Conservation (phyloP, 2,888 invertebrate species). For the Megastigmus dorsalis region DNA sequence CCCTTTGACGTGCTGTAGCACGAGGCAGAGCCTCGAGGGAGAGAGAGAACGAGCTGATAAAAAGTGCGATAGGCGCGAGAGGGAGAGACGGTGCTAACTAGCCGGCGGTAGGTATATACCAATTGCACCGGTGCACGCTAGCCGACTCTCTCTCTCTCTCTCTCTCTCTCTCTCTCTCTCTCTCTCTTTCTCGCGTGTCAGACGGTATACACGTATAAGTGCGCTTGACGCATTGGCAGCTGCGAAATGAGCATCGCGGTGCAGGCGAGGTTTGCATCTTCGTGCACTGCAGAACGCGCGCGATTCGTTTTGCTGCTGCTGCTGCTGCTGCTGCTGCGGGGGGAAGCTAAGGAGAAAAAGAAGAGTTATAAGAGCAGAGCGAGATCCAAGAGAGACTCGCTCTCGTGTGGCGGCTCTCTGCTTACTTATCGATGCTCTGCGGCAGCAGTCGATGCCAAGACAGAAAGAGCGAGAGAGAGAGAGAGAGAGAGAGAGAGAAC, state of each 20-base stretch:
- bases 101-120: constrained; percentile 40
- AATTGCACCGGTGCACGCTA: constrained; percentile 46
- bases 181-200: too few species aligned
- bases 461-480: background rate
- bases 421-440: background rate
- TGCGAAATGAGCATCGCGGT: background rate
- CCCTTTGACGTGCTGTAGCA: too few species aligned
- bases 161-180: background rate
- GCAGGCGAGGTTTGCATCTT: background rate
- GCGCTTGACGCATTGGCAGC: too few species aligned
- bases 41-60: constrained; percentile 14
- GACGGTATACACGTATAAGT: too few species aligned
- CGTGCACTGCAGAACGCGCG: too few species aligned
- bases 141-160: background rate
- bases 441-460: background rate
- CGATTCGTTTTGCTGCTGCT: background rate
- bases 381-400: background rate
- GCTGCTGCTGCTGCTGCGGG: background rate
- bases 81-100: constrained; percentile 34
- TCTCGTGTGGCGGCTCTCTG: background rate
- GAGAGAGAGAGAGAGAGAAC: background rate
- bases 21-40: background rate
- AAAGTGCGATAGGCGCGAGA: constrained; percentile 33
- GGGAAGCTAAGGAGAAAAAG: background rate
- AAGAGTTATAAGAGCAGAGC: background rate